Conservation (phyloP, 2,797 vertebrate species). For the Sebastes matsubarae region DNA sequence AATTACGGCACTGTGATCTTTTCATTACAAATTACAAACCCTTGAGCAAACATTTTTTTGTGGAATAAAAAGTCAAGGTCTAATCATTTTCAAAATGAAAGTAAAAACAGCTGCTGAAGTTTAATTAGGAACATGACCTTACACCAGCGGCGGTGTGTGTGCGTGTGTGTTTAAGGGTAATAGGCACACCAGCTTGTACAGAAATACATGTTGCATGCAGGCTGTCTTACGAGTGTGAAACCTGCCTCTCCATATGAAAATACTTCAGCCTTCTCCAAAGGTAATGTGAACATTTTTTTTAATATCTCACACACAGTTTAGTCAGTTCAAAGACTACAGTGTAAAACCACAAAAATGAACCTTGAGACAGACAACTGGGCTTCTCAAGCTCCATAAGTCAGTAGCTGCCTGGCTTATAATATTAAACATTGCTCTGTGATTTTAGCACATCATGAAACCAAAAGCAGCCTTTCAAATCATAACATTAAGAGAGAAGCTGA, state of each 20-base stretch:
- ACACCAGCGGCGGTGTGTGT: constrained; percentile 68
- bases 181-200: constrained; percentile 52
- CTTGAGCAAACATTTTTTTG: constrained; percentile 84
- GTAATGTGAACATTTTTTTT: constrained; percentile 15
- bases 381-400: constrained; percentile 20
- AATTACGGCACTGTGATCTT: constrained; percentile 83
- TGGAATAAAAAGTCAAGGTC: constrained; percentile 83
- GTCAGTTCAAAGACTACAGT: constrained; percentile 35
- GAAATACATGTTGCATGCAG: constrained; percentile 62
- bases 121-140: constrained; percentile 86
- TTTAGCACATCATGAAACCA: constrained; percentile 34
- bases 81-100: constrained; percentile 88
- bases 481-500: neutral
- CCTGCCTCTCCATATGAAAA: constrained; percentile 57
- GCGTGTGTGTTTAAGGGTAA: constrained; percentile 61
- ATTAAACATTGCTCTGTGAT: neutral
- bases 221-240: constrained; percentile 61
- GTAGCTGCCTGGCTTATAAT: constrained; percentile 8
- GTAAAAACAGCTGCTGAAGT: constrained; percentile 84
- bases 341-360: constrained; percentile 51
- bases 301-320: constrained; percentile 24
- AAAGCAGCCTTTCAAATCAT: constrained; percentile 5
- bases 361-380: neutral
- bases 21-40: constrained; percentile 85
- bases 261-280: constrained; percentile 22